Conservation (phyloP, 2,888 invertebrate genomes). For the Dione vanillae region DNA sequence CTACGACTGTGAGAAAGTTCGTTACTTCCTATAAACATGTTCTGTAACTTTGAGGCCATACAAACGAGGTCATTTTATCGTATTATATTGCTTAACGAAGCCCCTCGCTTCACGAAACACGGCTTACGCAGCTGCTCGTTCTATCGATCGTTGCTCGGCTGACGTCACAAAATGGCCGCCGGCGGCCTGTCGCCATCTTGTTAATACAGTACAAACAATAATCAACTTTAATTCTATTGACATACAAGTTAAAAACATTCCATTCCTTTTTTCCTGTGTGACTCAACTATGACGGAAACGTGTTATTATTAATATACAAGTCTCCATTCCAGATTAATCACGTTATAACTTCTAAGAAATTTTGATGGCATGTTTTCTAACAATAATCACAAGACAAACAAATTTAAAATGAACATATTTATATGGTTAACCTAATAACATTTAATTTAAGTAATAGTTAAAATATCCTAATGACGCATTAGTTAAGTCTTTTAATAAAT, state of each 20-base stretch:
- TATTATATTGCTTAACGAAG: slow-evolving; percentile 32
- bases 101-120: slow-evolving; percentile 22
- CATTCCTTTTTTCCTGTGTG: not conserved
- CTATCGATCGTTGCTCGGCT: slow-evolving; percentile 40
- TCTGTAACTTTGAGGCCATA: slow-evolving; percentile 35
- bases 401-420: not conserved
- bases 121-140: slow-evolving; percentile 33
- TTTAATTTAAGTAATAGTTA: not conserved
- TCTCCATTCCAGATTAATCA: not conserved
- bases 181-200: slow-evolving; percentile 42
- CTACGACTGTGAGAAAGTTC: slow-evolving; percentile 47
- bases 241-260: not conserved
- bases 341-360: slow-evolving; percentile 15
- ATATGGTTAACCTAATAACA: not conserved
- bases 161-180: slow-evolving; percentile 42
- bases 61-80: slow-evolving; percentile 39
- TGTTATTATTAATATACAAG: slow-evolving; percentile 7
- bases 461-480: not conserved
- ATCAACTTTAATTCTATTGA: not conserved
- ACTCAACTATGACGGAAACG: slow-evolving; percentile 27
- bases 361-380: slow-evolving; percentile 11
- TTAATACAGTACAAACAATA: not conserved
- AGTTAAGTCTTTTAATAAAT: not conserved
- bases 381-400: not conserved
- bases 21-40: slow-evolving; percentile 43